Evolutionary conservation across 2,888 invertebrate species (phyloP), one percentile per base, ranked within the genome.

Genomic region (Aethes cnicana): DNA sequence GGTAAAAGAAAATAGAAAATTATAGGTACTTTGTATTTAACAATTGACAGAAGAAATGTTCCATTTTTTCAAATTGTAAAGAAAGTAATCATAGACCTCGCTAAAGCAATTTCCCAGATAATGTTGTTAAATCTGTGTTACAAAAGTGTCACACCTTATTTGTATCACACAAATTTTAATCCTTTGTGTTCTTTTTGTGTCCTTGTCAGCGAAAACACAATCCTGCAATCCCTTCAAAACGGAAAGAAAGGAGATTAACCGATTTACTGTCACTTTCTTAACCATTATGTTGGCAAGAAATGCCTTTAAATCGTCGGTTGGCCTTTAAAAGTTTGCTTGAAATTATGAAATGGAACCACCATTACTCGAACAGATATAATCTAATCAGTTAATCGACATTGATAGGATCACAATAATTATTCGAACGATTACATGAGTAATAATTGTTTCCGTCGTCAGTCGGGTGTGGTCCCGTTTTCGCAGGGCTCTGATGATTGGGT

Each of bases 381-480:
- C 1, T 3, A 14, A 30, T 16, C 30, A 6, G 17, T 33, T 16
- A 43, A 11, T 43, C 23, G 25, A 33, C 11, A 5, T 41, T 30
- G 30, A 32, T 28, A 8, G 18, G 17, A 33, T 25, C 25, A 41
- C 25, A 33, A 47, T 39, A 46, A 25, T 35, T 48, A 48, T 33
- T 30, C 3, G 25, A 33, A 39, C 12, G 16, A 23, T 47, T 41
- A 33, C 25, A 8, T 12, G 11, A 23, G 36, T 17, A 50, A 53
- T 54, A 56, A 59, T 56, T 47, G 49, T 46, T 43, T 55, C 39
- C 53, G 47, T 30, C 47, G 48, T 46, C 41, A 48, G 49, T 64
- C 61, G 56, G 54, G 78, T 80, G 83, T 81, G 83, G 82, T 83
- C 80, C 61, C 58, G 67, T 69, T 77, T 84, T 81, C 74, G 80